A percentile compares a stretch with the other conserved stretches of the same genome.
phyloP scores from a whole-genome alignment of 2,888 invertebrate genomes.

The Xylophagus ater region DNA sequence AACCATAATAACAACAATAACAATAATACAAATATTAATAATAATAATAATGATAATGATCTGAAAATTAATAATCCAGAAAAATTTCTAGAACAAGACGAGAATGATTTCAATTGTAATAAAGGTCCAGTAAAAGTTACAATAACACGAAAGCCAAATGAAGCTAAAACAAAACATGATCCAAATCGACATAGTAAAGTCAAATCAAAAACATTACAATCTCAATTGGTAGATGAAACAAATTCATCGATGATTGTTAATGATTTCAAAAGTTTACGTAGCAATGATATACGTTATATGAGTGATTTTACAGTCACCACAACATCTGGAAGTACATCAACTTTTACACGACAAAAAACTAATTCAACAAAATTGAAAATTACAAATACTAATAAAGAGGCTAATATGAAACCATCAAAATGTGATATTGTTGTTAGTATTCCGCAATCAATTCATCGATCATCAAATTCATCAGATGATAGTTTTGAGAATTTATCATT shows the following conservation, averaged over 20 bases:
- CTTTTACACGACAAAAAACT: conserved; percentile 12
- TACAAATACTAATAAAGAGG: conserved; percentile 16
- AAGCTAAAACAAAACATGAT: conserved; percentile 17
- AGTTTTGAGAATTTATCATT: conserved; percentile 28
- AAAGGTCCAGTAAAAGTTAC: conserved; percentile 26
- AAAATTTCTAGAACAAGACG: conserved; percentile 19
- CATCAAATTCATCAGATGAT: conserved; percentile 26
- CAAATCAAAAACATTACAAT: conserved; percentile 2
- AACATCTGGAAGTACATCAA: conserved; percentile 12
- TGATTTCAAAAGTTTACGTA: conserved; percentile 37
- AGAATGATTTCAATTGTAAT: conserved; percentile 19
- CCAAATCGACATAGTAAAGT: conserved; percentile 18
- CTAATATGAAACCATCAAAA: conserved; percentile 20
- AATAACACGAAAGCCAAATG: conserved; percentile 23
- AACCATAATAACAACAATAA: conserved; percentile 10
- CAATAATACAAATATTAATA: conserved; percentile 7
- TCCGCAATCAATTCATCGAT: conserved; percentile 29
- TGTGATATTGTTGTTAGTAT: conserved; percentile 36
- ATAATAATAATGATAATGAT: conserved; percentile 14
- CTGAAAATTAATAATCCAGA: conserved; percentile 13
- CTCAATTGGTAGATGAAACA: too few relatives aligned
- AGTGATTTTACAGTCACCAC: conserved; percentile 27
- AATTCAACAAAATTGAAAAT: conserved; percentile 12
- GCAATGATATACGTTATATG: conserved; percentile 34
- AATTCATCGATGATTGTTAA: conserved; percentile 15